These are phyloP conservation scores for Clamator glandarius DNA, from an alignment of 2,797 vertebrate genomes.

Conservation along the genomic window DNA sequence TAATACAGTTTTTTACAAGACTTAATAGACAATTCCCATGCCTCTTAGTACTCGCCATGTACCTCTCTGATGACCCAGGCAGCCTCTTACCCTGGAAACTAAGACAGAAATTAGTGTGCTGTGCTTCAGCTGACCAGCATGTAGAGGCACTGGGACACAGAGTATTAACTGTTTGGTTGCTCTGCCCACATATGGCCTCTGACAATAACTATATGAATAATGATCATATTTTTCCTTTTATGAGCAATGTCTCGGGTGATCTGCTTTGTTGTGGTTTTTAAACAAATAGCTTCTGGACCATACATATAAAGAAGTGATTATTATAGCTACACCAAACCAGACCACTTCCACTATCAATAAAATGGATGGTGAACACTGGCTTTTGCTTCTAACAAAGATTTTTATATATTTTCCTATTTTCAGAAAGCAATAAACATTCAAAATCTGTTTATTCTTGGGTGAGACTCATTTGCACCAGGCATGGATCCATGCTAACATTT, in stretches of 20 bases:
- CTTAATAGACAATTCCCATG: background rate
- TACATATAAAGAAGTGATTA: background rate
- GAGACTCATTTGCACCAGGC: background rate
- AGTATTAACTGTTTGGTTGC: background rate
- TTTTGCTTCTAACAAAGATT: background rate
- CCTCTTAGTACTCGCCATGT: background rate
- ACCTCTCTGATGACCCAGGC: background rate
- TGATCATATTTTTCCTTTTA: background rate
- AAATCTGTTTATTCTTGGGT: background rate
- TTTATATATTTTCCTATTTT: background rate
- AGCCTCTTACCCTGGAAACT: constrained; percentile 26
- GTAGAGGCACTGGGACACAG: background rate
- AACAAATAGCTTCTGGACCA: background rate
- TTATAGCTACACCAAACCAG: background rate
- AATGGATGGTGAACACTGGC: background rate
- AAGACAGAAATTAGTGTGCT: background rate
- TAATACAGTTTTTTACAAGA: background rate
- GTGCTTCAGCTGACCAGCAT: background rate
- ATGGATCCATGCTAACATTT: background rate
- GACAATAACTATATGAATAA: background rate
- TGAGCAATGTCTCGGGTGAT: background rate
- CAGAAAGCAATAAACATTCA: background rate
- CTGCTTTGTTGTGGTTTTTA: background rate
- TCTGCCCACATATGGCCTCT: background rate
- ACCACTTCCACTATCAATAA: background rate